A percentile compares a stretch with the other conserved stretches of the same genome.
Conservation (phyloP, 2,797 vertebrate genomes). For the Pipistrellus pygmaeus region DNA sequence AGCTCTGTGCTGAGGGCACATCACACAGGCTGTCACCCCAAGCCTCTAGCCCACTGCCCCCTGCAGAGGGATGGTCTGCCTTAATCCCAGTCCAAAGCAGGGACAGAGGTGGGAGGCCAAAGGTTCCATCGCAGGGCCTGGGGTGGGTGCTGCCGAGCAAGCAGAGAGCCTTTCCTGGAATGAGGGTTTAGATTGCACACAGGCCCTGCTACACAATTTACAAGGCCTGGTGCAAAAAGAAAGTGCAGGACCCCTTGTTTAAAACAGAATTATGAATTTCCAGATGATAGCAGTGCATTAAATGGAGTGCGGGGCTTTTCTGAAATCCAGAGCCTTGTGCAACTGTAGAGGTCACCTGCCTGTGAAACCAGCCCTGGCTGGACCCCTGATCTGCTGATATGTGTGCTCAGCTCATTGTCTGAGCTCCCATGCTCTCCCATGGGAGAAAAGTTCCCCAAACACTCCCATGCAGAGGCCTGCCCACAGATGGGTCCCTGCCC, state of each 20-base stretch:
- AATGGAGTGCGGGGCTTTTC: background rate
- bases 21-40: background rate
- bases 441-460: background rate
- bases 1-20: background rate
- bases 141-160: background rate
- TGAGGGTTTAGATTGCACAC: background rate
- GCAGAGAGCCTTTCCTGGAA: background rate
- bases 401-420: background rate
- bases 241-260: background rate
- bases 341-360: background rate
- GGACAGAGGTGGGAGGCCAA: background rate
- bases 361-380: background rate
- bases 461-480: fast-evolving
- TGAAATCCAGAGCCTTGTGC: background rate
- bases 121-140: background rate
- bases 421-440: background rate
- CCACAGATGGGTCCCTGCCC: background rate
- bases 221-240: background rate
- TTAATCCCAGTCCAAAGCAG: background rate
- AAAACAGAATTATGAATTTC: background rate
- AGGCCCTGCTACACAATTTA: too few species aligned
- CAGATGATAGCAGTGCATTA: background rate
- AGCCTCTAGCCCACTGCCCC: background rate
- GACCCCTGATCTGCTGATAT: background rate
- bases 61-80: background rate